Percentiles rank a stretch among this genome's conserved stretches.
Evolutionary conservation across 2,797 vertebrate genomes (phyloP).

Genomic region (Clarias pachynema): DNA sequence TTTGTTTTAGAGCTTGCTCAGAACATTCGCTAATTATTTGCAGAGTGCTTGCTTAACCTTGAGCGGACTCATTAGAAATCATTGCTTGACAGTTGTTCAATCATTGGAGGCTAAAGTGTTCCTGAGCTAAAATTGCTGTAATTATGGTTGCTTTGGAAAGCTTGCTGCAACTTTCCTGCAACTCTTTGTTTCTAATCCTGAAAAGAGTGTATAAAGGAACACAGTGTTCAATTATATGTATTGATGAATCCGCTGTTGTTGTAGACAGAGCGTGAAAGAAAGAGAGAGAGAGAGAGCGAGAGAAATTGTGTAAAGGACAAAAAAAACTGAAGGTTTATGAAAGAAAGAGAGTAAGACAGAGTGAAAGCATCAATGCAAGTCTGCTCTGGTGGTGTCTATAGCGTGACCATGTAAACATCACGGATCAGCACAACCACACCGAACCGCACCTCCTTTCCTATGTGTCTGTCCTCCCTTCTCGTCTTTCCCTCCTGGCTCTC

Average conservation of each 20-base stretch:
- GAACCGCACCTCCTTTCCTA: background rate
- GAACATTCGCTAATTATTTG: conserved; percentile 55
- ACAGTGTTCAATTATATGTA: background rate
- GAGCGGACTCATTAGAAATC: conserved; percentile 55
- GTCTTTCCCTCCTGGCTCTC: conserved; percentile 42
- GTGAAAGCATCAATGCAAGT: conserved; percentile 19
- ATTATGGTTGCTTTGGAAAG: conserved; percentile 41
- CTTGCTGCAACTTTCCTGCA: conserved; percentile 37
- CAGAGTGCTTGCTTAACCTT: conserved; percentile 58
- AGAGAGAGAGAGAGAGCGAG: conserved; percentile 14
- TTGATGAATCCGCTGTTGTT: background rate
- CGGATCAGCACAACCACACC: background rate
- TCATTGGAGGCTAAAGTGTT: conserved; percentile 51
- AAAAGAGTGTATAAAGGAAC: background rate
- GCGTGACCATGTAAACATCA: conserved; percentile 46
- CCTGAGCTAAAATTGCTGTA: conserved; percentile 51
- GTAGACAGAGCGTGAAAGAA: background rate
- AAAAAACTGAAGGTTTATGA: conserved; percentile 11
- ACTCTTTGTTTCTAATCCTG: conserved; percentile 6
- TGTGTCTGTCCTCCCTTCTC: background rate
- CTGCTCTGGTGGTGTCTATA: conserved; percentile 28
- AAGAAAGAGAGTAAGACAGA: conserved; percentile 23
- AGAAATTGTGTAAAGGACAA: conserved; percentile 12
- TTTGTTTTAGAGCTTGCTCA: conserved; percentile 37
- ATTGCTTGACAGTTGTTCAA: conserved; percentile 56